Evolutionary conservation across 2,888 invertebrate genomes (phyloP).

Genomic region (Petrolisthes cinctipes): DNA sequence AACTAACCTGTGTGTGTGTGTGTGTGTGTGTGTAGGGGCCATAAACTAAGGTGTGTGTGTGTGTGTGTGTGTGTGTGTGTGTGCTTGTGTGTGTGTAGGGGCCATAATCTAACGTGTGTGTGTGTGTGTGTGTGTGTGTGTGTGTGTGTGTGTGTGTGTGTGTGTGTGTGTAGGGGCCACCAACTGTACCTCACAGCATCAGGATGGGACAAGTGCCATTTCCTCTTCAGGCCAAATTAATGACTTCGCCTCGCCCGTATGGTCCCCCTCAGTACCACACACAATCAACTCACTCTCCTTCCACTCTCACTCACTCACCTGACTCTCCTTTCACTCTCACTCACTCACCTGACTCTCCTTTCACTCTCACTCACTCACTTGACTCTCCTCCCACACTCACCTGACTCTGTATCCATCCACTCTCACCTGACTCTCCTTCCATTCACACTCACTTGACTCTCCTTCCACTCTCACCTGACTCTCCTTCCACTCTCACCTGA

Average conservation of each 20-base stretch:
- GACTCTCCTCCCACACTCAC: background rate
- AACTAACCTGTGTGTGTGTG: no score
- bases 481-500: no score
- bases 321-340: background rate
- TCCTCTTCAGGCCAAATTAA: constrained; percentile 32
- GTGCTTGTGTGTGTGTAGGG: no score
- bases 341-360: no score
- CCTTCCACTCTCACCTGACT: background rate
- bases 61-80: no score
- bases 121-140: background rate
- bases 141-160: background rate
- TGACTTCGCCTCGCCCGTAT: constrained; percentile 10
- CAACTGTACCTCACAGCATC: constrained; percentile 4
- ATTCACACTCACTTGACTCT: background rate
- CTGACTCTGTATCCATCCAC: no score
- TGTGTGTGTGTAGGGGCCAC: background rate
- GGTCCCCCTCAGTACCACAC: background rate
- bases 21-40: no score
- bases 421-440: no score
- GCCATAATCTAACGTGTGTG: no score
- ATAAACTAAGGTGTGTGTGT: no score
- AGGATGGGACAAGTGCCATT: constrained; percentile 32
- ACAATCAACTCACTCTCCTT: background rate
- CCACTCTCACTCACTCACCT: background rate
- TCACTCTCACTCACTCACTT: background rate